Evolutionary conservation across 2,113 vertebrate genomes (phyloP).

Genomic region (Clarias batrachus): DNA sequence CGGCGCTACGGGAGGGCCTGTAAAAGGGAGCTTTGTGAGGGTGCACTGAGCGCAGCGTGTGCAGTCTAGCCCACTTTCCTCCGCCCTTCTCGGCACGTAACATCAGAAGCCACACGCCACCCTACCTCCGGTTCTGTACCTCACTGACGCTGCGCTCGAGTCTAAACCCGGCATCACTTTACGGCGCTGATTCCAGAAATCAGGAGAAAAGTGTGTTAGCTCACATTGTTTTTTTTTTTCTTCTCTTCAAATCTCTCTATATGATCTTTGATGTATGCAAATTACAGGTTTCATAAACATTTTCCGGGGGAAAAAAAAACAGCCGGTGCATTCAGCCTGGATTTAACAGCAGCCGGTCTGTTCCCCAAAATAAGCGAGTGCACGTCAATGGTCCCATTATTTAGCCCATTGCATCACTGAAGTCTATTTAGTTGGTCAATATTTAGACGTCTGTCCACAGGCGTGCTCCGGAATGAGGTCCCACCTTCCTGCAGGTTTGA

Average conservation of each 20-base stretch:
- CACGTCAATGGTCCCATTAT: conserved; percentile 42
- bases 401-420: conserved; percentile 34
- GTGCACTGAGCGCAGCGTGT: conserved; percentile 24
- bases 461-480: neutral
- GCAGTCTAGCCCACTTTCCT: conserved; percentile 21
- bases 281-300: conserved; percentile 15
- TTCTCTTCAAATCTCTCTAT: neutral
- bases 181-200: neutral
- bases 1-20: conserved; percentile 59
- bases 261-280: neutral
- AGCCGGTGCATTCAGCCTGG: conserved; percentile 32
- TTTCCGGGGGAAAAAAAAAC: neutral
- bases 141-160: neutral
- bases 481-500: neutral
- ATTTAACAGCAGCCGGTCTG: conserved; percentile 36
- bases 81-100: conserved; percentile 36
- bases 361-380: conserved; percentile 38
- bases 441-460: conserved; percentile 43
- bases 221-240: neutral
- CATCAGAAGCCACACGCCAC: conserved; percentile 18
- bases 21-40: conserved; percentile 77
- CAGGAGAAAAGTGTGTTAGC: neutral
- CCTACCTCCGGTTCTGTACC: neutral
- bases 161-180: neutral
- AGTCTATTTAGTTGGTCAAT: conserved; percentile 46